Evolutionary conservation across 1,140 invertebrate genomes (phyloP).

Genomic region (Panonychus citri): DNA sequence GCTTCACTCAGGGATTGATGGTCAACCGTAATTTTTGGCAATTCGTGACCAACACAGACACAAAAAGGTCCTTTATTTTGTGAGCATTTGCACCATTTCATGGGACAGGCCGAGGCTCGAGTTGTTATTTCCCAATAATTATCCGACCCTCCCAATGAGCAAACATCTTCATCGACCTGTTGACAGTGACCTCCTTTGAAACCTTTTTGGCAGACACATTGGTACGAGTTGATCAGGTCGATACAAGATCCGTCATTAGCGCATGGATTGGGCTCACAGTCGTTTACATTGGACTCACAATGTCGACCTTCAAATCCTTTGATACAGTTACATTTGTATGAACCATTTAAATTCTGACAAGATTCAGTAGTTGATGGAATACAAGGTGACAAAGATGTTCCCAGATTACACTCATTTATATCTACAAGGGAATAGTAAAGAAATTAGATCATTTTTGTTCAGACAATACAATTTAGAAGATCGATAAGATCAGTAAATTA

Average conservation of each 20-base stretch:
- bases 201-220: constrained; percentile 48
- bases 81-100: constrained; percentile 1
- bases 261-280: constrained; percentile 65
- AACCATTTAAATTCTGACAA: constrained; percentile 17
- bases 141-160: background rate
- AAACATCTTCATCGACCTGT: constrained; percentile 60
- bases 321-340: constrained; percentile 23
- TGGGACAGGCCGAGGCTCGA: background rate
- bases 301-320: constrained; percentile 29
- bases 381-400: constrained; percentile 33
- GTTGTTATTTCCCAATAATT: background rate
- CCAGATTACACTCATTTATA: constrained; percentile 41
- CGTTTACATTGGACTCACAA: constrained; percentile 36
- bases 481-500: too few relatives aligned
- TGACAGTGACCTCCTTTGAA: constrained; percentile 52
- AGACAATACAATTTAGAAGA: too few relatives aligned
- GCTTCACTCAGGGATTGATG: background rate
- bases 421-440: constrained; percentile 17
- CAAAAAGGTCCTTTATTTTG: background rate
- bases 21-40: background rate
- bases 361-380: background rate
- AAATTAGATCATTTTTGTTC: too few relatives aligned
- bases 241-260: constrained; percentile 33
- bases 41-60: background rate
- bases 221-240: constrained; percentile 14